Evolutionary conservation across 2,888 invertebrate genomes (phyloP).

Genomic region (Selenia dentaria): DNA sequence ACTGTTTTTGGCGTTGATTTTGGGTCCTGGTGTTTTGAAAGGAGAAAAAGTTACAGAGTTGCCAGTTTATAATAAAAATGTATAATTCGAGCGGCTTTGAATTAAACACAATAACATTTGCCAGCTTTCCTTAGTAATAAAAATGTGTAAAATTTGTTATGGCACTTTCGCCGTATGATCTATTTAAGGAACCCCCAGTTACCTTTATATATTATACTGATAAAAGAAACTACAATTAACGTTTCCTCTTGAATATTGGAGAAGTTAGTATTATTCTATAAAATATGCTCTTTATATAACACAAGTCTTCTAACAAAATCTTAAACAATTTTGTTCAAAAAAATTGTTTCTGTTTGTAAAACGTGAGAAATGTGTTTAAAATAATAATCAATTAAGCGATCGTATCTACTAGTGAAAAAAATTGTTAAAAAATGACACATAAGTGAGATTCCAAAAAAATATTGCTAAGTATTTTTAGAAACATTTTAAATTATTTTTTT

Average conservation of each 20-base stretch:
- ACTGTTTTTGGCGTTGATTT: no score
- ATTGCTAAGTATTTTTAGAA: constrained; percentile 62
- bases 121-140: constrained; percentile 42
- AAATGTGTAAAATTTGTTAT: constrained; percentile 1
- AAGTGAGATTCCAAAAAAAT: constrained; percentile 57
- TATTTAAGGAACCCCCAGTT: constrained; percentile 15
- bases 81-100: constrained; percentile 25
- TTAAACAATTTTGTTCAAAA: neutral
- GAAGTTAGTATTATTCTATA: constrained; percentile 23
- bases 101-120: constrained; percentile 33
- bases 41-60: no score
- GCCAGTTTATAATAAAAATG: no score
- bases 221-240: constrained; percentile 53
- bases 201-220: constrained; percentile 24
- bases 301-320: neutral
- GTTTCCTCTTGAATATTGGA: constrained; percentile 17
- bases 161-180: constrained; percentile 7
- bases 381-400: constrained; percentile 11
- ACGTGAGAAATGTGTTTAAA: constrained; percentile 2
- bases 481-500: constrained; percentile 53
- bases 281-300: neutral
- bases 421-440: constrained; percentile 61
- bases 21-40: no score
- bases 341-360: neutral
- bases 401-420: constrained; percentile 31